Evolutionary conservation across 2,797 vertebrate genomes (phyloP).

Genomic region (Ctenochaetus hawaiiensis): DNA sequence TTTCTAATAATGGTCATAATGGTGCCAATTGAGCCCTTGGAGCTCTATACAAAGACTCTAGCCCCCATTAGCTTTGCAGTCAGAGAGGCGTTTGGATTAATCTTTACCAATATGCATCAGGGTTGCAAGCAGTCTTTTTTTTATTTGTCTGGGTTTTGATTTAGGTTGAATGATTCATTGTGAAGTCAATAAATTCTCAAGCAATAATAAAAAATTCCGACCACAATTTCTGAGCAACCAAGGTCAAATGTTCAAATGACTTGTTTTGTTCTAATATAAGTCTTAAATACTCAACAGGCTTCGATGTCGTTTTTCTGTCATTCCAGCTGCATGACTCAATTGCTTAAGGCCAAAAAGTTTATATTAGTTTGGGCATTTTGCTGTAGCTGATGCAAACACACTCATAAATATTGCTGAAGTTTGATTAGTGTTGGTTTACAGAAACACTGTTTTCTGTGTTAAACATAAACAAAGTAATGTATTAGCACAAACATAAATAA

Average conservation of each 20-base stretch:
- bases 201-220: neutral
- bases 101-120: neutral
- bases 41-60: slow-evolving; percentile 31
- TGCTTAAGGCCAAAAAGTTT: neutral
- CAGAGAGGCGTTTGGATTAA: slow-evolving; percentile 3
- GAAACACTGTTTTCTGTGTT: neutral
- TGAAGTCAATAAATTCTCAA: neutral
- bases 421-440: neutral
- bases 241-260: neutral
- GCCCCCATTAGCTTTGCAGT: slow-evolving; percentile 16
- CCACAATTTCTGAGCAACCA: neutral
- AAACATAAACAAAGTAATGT: neutral
- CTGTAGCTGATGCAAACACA: neutral
- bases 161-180: neutral
- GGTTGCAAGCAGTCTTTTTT: neutral
- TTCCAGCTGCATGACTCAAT: neutral
- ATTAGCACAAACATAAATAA: no score
- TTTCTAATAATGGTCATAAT: slow-evolving; percentile 50
- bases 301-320: neutral
- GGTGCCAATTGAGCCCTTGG: slow-evolving; percentile 11
- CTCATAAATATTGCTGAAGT: neutral
- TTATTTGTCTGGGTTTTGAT: neutral
- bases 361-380: neutral
- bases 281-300: neutral
- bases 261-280: neutral